phyloP scores from a whole-genome alignment of 2,797 vertebrate genomes.

The Pseudomugil gertrudae region DNA sequence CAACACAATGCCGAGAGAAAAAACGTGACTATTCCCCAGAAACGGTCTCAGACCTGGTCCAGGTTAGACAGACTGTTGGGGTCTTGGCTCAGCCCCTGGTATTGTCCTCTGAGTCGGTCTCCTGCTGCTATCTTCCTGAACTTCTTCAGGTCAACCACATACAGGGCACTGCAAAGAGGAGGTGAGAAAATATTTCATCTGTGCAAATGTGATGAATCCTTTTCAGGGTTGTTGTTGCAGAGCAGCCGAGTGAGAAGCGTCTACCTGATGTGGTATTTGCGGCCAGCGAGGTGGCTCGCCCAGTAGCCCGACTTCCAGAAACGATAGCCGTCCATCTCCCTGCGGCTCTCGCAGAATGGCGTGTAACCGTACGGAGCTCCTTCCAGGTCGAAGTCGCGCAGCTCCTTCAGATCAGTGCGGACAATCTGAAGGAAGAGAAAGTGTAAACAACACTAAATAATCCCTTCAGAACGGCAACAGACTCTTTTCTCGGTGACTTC shows the following conservation, averaged over 20 bases:
- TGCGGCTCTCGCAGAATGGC: conserved; percentile 95
- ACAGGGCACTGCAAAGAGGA: conserved; percentile 85
- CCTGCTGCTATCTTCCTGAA: conserved; percentile 98
- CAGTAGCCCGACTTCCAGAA: conserved; percentile 99
- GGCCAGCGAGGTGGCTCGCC: conserved; percentile 95
- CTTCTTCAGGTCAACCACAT: conserved; percentile 97
- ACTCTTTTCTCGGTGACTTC: neutral
- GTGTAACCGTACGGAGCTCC: conserved; percentile 98
- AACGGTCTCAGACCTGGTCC: conserved; percentile 86
- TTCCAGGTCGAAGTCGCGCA: conserved; percentile 93
- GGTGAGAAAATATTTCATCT: neutral
- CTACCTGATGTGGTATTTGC: conserved; percentile 98
- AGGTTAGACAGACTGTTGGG: conserved; percentile 98
- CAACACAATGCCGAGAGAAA: neutral
- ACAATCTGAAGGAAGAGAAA: conserved; percentile 86
- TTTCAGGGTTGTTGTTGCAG: neutral
- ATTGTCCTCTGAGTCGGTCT: conserved; percentile 94
- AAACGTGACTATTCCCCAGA: neutral
- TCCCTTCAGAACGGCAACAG: neutral
- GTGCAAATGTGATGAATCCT: neutral
- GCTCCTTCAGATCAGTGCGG: conserved; percentile 93
- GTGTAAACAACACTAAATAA: neutral
- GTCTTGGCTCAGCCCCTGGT: conserved; percentile 97
- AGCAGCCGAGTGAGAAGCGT: neutral
- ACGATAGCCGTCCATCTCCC: conserved; percentile 97